Conservation (phyloP, 2,888 invertebrate species). For the Teleogryllus oceanicus region DNA sequence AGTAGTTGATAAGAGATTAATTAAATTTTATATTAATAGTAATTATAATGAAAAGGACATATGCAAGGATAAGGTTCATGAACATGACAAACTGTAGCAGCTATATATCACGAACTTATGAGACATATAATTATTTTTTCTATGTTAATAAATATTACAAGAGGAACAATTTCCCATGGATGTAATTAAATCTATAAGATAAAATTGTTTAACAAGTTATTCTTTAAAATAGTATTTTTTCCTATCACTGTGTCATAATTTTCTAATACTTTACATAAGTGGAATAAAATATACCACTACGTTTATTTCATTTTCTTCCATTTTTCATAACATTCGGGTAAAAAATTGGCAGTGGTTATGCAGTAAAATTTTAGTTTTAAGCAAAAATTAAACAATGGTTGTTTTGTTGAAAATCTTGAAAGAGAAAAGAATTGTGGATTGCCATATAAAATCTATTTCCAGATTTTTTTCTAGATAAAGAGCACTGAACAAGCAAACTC, state of each 20-base stretch:
- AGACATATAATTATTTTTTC: slow-evolving; percentile 19
- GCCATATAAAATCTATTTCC: neutral
- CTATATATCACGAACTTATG: slow-evolving; percentile 9
- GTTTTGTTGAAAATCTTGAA: slow-evolving; percentile 4
- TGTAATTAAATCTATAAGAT: neutral
- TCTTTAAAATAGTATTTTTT: neutral
- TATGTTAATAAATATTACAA: slow-evolving; percentile 20
- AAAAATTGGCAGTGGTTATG: slow-evolving; percentile 32
- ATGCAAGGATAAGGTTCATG: neutral
- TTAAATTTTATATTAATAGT: neutral
- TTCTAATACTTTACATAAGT: neutral
- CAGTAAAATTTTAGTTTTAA: slow-evolving; percentile 28
- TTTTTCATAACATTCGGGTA: slow-evolving; percentile 28
- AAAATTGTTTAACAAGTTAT: slow-evolving; percentile 19
- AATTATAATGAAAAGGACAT: slow-evolving; percentile 2
- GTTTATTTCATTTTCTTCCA: slow-evolving; percentile 23
- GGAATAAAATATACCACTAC: slow-evolving; percentile 22
- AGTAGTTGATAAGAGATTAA: neutral
- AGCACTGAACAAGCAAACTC: neutral
- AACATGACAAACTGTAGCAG: slow-evolving; percentile 21
- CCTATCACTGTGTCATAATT: slow-evolving; percentile 4
- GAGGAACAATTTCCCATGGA: slow-evolving; percentile 19
- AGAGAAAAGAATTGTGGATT: neutral
- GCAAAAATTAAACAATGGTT: slow-evolving; percentile 19
- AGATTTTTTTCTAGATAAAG: neutral